Conservation (phyloP, 2,888 invertebrate species). For the Choreutis nemorana region DNA sequence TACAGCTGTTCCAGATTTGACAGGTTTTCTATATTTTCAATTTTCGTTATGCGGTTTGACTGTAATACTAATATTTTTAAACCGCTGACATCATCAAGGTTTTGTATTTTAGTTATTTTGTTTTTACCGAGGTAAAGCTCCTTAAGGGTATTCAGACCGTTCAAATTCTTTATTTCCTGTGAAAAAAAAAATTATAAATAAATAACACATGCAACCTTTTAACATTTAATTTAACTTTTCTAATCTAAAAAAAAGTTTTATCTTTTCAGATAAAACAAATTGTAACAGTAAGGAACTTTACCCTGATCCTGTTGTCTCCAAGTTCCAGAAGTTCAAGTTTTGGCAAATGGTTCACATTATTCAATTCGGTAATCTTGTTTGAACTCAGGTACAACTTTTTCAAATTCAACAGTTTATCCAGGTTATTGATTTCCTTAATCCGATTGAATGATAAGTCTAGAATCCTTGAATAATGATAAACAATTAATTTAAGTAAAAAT, state of each 20-base stretch:
- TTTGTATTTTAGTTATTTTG: constrained; percentile 88
- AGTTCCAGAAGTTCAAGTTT: constrained; percentile 88
- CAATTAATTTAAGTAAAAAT: background rate
- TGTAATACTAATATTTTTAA: constrained; percentile 87
- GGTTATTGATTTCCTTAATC: constrained; percentile 83
- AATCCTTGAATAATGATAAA: constrained; percentile 66
- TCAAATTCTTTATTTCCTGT: constrained; percentile 87
- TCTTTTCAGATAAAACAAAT: no score
- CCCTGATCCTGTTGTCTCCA: constrained; percentile 93
- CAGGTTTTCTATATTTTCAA: constrained; percentile 84
- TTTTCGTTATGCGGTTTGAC: constrained; percentile 86
- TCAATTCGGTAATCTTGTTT: constrained; percentile 87
- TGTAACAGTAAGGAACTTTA: no score
- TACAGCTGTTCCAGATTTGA: constrained; percentile 86
- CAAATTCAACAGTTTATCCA: constrained; percentile 77
- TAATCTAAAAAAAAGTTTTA: no score
- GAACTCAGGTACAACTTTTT: constrained; percentile 88
- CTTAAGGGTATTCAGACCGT: constrained; percentile 75
- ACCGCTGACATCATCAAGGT: constrained; percentile 75
- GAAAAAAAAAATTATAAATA: constrained; percentile 15
- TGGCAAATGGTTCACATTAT: constrained; percentile 83
- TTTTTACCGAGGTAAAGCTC: constrained; percentile 93
- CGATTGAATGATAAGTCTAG: constrained; percentile 97
- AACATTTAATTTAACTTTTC: no score
- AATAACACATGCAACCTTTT: no score